Evolutionary conservation across 2,888 invertebrate species (phyloP).

Genomic region (Antitype chi): DNA sequence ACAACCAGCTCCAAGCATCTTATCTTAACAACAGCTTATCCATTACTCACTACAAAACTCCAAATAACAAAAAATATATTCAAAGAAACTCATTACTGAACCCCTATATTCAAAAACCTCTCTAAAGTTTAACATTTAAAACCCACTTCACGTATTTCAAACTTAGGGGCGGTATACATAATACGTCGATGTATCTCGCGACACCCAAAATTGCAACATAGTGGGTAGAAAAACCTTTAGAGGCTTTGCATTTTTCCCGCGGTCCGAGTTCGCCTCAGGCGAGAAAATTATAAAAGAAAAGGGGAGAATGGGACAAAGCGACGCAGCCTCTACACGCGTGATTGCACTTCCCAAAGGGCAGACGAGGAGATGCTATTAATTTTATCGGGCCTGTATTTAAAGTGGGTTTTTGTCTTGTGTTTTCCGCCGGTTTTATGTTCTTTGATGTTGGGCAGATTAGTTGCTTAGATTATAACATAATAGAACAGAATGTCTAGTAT

Average conservation of each 20-base stretch:
- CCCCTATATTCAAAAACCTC: conserved; percentile 32
- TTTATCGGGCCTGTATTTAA: conserved; percentile 58
- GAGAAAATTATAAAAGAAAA: conserved; percentile 81
- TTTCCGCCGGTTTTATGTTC: conserved; percentile 9
- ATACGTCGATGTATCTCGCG: conserved; percentile 48
- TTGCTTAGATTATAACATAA: conserved; percentile 13
- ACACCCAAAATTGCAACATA: conserved; percentile 59
- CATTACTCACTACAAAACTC: not conserved
- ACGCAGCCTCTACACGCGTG: conserved; percentile 76
- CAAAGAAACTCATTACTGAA: conserved; percentile 47
- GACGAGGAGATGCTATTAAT: conserved; percentile 65
- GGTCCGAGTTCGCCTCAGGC: conserved; percentile 71
- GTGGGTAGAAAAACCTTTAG: conserved; percentile 70
- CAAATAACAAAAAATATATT: conserved; percentile 20
- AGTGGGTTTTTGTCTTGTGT: conserved; percentile 42
- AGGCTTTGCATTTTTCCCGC: conserved; percentile 77
- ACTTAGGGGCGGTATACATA: conserved; percentile 54
- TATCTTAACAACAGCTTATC: not conserved
- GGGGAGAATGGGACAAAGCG: conserved; percentile 76
- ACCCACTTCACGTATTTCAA: conserved; percentile 59
- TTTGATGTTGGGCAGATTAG: conserved; percentile 38
- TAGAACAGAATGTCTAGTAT: not conserved
- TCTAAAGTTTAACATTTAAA: conserved; percentile 32
- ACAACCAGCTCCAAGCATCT: not conserved
- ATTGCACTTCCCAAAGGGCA: conserved; percentile 77